A percentile compares a stretch with the other conserved stretches of the same genome.
Conservation (phyloP, 2,113 vertebrate genomes). For the Octodon degus region DNA sequence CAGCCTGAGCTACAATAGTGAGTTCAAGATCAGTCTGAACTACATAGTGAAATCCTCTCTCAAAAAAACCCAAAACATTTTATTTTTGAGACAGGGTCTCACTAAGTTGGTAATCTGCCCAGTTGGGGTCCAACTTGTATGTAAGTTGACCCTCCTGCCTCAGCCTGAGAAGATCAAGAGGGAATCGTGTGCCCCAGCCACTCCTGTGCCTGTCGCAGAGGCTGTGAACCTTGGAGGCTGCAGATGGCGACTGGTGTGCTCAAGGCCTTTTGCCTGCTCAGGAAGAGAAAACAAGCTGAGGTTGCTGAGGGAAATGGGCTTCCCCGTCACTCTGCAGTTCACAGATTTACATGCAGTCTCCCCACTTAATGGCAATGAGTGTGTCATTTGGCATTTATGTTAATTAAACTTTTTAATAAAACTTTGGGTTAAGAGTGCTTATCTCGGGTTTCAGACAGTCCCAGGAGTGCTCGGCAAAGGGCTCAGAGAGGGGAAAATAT, state of each 20-base stretch:
- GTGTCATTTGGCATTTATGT: conserved; percentile 65
- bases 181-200: background rate
- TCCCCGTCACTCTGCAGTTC: background rate
- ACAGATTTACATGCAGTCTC: background rate
- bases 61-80: background rate
- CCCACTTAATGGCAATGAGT: conserved; percentile 34
- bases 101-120: background rate
- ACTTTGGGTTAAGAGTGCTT: conserved; percentile 75
- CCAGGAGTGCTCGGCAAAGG: conserved; percentile 70
- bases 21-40: background rate
- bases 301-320: background rate
- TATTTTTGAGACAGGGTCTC: background rate
- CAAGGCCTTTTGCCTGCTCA: background rate
- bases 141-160: background rate
- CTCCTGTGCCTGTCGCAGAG: rapidly evolving
- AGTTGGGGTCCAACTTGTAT: background rate
- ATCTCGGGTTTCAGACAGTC: conserved; percentile 80
- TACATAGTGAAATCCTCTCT: background rate
- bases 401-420: conserved; percentile 81
- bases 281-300: background rate
- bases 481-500: conserved; percentile 4
- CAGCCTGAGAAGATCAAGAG: background rate
- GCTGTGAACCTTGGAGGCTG: background rate
- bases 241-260: rapidly evolving
- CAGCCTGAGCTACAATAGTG: background rate